A percentile compares a stretch with the other conserved stretches of the same genome.
Evolutionary conservation across 2,113 vertebrate species (phyloP).

Genomic region (Puntigrus tetrazona): DNA sequence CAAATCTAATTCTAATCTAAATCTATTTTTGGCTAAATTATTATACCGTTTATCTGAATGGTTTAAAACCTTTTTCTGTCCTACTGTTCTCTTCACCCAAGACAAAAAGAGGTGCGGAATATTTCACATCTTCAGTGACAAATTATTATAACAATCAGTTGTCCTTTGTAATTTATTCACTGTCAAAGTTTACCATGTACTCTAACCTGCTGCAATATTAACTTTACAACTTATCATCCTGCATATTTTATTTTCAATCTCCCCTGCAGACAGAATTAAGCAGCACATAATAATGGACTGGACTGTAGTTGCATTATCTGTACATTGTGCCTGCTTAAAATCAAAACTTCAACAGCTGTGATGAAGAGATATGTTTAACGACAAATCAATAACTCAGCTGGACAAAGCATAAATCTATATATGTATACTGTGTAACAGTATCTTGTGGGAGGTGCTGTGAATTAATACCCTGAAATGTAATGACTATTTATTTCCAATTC

Average conservation of each 20-base stretch:
- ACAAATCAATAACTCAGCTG: slow-evolving; percentile 23
- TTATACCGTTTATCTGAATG: not conserved
- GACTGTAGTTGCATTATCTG: slow-evolving; percentile 4
- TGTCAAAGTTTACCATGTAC: slow-evolving; percentile 60
- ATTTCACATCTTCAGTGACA: not conserved
- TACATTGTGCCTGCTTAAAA: slow-evolving; percentile 34
- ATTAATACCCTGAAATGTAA: slow-evolving; percentile 60
- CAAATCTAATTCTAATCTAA: too few relatives aligned
- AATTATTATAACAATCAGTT: not conserved
- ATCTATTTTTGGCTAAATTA: not conserved
- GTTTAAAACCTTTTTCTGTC: not conserved
- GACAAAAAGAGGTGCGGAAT: not conserved
- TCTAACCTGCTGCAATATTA: slow-evolving; percentile 63
- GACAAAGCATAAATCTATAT: slow-evolving; percentile 69
- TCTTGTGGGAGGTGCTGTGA: slow-evolving; percentile 48
- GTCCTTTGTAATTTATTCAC: slow-evolving; percentile 14
- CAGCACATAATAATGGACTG: not conserved
- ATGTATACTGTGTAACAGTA: slow-evolving; percentile 71
- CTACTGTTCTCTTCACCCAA: not conserved
- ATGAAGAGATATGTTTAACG: slow-evolving; percentile 20
- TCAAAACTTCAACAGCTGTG: not conserved
- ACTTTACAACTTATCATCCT: slow-evolving; percentile 31
- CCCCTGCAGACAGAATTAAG: not conserved
- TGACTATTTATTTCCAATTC: slow-evolving; percentile 75
- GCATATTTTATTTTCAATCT: not conserved